Evolutionary conservation across 1,140 invertebrate genomes (phyloP).

Genomic region (Drosophila paulistorum): DNA sequence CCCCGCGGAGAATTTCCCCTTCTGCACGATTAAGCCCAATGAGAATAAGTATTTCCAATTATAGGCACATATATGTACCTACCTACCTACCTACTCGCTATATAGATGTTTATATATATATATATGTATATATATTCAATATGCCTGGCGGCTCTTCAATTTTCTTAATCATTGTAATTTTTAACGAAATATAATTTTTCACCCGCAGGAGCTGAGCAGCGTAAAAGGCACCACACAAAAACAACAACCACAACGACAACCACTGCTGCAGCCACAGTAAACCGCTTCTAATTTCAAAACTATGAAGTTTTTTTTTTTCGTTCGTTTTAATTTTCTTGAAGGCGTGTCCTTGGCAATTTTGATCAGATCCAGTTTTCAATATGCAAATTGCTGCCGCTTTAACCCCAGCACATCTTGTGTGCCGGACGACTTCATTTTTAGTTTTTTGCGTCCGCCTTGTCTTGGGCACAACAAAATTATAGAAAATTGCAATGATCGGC

Average conservation of each 20-base stretch:
- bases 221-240: constrained; percentile 28
- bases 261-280: neutral
- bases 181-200: constrained; percentile 52
- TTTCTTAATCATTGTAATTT: constrained; percentile 62
- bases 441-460: constrained; percentile 40
- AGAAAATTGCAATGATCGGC: constrained; percentile 81
- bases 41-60: constrained; percentile 96
- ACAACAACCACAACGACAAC: neutral
- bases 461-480: constrained; percentile 72
- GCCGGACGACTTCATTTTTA: constrained; percentile 70
- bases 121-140: constrained; percentile 28
- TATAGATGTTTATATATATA: neutral
- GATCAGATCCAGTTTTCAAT: constrained; percentile 65
- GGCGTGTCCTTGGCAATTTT: constrained; percentile 67
- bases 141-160: constrained; percentile 37
- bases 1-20: constrained; percentile 99
- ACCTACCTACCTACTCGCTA: neutral
- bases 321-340: constrained; percentile 21
- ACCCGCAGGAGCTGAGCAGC: constrained; percentile 21
- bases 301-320: constrained; percentile 22
- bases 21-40: constrained; percentile 99
- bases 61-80: constrained; percentile 16
- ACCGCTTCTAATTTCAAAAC: constrained; percentile 58
- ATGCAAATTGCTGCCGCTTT: constrained; percentile 69
- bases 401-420: constrained; percentile 25